These are phyloP conservation scores for Cyprinodon diabolis DNA, from an alignment of 2,797 vertebrate species.

Conservation along the genomic window DNA sequence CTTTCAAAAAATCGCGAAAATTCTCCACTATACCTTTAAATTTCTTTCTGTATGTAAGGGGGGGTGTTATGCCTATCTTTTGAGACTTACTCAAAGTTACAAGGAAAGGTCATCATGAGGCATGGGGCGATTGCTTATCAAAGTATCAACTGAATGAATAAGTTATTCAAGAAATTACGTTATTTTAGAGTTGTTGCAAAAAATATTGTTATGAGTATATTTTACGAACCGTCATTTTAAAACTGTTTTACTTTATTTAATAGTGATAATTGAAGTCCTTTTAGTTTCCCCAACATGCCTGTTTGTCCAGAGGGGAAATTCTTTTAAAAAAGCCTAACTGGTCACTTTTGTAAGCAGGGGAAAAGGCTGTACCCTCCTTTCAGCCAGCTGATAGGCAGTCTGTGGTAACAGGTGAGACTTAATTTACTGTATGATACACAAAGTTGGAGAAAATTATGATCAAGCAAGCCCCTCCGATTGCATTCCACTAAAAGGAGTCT, in stretches of 20 bases:
- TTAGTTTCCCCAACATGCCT: background rate
- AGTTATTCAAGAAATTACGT: background rate
- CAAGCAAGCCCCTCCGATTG: background rate
- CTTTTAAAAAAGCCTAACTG: background rate
- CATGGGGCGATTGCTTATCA: background rate
- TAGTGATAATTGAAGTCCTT: background rate
- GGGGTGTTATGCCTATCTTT: background rate
- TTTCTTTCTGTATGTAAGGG: background rate
- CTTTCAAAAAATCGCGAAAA: no score
- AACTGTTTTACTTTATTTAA: background rate
- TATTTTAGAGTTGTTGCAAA: background rate
- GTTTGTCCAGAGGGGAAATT: no score
- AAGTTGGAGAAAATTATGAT: background rate
- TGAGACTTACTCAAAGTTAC: background rate
- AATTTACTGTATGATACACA: no score
- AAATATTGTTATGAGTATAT: background rate
- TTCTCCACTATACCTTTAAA: no score
- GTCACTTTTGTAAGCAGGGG: background rate
- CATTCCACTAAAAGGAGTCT: background rate
- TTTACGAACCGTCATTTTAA: background rate
- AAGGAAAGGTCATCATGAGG: background rate
- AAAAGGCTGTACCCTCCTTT: background rate
- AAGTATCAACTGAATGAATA: background rate
- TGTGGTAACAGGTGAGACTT: background rate
- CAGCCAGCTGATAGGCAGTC: background rate